Percentiles rank a stretch among this genome's conserved stretches.
phyloP scores from a whole-genome alignment of 1,140 invertebrate genomes.

The Drosophila yakuba region DNA sequence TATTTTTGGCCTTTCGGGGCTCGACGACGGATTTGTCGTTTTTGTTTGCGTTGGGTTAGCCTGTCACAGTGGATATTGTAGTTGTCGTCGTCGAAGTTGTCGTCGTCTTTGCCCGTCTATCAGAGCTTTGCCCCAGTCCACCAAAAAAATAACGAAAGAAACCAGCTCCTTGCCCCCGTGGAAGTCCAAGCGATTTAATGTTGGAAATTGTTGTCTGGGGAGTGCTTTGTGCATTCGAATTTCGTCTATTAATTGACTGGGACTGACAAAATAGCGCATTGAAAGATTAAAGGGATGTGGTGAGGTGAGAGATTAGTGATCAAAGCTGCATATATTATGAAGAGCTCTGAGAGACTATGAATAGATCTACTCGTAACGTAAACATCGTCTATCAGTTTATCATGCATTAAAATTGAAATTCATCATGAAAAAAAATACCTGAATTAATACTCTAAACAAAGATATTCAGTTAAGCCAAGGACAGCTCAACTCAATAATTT shows the following conservation, averaged over 20 bases:
- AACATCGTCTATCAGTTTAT: neutral
- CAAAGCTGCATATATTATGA: too few relatives aligned
- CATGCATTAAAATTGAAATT: neutral
- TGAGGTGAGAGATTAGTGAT: neutral
- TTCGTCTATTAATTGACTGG: slow-evolving; percentile 31
- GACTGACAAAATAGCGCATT: slow-evolving; percentile 26
- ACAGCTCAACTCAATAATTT: too few relatives aligned
- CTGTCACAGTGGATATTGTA: slow-evolving; percentile 61
- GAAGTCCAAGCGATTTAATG: slow-evolving; percentile 23
- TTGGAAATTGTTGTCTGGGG: slow-evolving; percentile 34
- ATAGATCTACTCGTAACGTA: neutral
- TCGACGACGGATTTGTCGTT: slow-evolving; percentile 74
- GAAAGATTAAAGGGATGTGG: neutral
- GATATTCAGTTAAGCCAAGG: neutral
- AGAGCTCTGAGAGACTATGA: neutral
- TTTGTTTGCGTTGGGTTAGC: slow-evolving; percentile 68
- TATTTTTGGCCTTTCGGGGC: slow-evolving; percentile 73
- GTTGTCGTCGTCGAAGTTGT: slow-evolving; percentile 39
- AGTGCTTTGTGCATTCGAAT: slow-evolving; percentile 29
- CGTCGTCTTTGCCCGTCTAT: slow-evolving; percentile 40
- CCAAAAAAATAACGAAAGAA: slow-evolving; percentile 7
- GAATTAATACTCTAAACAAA: neutral
- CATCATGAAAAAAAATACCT: neutral
- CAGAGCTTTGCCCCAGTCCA: slow-evolving; percentile 45
- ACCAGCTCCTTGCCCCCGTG: slow-evolving; percentile 27